A percentile compares a stretch with the other conserved stretches of the same genome.
Evolutionary conservation across 2,797 vertebrate species (phyloP).

Genomic region (Pangasius larnaudii): DNA sequence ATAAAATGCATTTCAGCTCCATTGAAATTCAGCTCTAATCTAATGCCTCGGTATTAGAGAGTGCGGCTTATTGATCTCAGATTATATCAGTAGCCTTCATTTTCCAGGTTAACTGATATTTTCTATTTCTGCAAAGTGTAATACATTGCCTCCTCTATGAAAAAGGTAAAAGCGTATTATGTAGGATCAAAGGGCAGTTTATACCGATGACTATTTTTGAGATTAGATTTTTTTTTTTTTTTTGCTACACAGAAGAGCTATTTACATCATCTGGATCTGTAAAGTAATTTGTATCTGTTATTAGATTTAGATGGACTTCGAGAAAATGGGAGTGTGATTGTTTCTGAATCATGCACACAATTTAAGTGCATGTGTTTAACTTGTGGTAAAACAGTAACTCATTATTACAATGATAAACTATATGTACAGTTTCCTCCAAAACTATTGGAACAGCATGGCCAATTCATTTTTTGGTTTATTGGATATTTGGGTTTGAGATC

Average conservation of each 20-base stretch:
- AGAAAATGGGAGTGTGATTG: background rate
- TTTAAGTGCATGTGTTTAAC: background rate
- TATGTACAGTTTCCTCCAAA: no score
- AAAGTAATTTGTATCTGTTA: slow-evolving; percentile 35
- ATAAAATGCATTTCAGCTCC: slow-evolving; percentile 31
- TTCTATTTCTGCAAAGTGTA: slow-evolving; percentile 37
- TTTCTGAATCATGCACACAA: background rate
- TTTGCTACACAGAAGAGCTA: background rate
- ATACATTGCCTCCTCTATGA: slow-evolving; percentile 33
- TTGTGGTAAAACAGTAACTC: no score
- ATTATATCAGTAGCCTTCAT: slow-evolving; percentile 26
- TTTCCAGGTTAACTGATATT: slow-evolving; percentile 43
- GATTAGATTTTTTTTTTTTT: slow-evolving; percentile 5
- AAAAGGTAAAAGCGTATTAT: slow-evolving; percentile 27
- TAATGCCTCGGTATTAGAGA: slow-evolving; percentile 31
- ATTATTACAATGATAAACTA: no score
- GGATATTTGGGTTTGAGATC: no score
- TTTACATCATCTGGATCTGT: slow-evolving; percentile 17
- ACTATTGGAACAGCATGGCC: no score
- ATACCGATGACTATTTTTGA: background rate
- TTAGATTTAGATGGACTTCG: slow-evolving; percentile 19
- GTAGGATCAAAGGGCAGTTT: slow-evolving; percentile 29
- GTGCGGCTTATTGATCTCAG: slow-evolving; percentile 37
- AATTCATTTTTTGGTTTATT: no score
- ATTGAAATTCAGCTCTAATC: slow-evolving; percentile 45